A percentile compares a stretch with the other conserved stretches of the same genome.
phyloP scores from a whole-genome alignment of 1,140 invertebrate species.

The Drosophila sturtevanti region DNA sequence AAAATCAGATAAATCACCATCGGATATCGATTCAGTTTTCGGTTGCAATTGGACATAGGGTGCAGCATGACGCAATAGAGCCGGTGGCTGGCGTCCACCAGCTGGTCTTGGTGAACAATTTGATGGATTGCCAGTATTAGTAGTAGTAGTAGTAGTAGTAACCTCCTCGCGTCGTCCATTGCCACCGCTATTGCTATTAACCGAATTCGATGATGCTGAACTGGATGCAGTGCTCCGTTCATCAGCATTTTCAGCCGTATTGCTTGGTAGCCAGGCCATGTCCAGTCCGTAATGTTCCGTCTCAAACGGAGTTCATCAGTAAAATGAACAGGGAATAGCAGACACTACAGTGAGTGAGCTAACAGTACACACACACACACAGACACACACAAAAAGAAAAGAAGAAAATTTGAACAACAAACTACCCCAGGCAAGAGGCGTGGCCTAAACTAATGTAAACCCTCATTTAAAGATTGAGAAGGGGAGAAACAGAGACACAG shows the following conservation, averaged over 20 bases:
- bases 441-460: slow-evolving; percentile 12
- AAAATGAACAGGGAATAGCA: slow-evolving; percentile 41
- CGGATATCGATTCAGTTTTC: slow-evolving; percentile 77
- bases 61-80: slow-evolving; percentile 60
- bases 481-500: background rate
- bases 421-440: slow-evolving; percentile 23
- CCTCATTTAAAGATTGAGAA: background rate
- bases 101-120: slow-evolving; percentile 27
- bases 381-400: too few species aligned
- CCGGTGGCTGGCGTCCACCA: slow-evolving; percentile 45
- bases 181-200: slow-evolving; percentile 6
- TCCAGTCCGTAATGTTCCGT: slow-evolving; percentile 8
- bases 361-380: background rate
- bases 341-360: background rate
- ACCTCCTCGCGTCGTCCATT: slow-evolving; percentile 18
- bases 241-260: slow-evolving; percentile 61
- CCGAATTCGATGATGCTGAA: slow-evolving; percentile 29
- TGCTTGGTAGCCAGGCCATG: slow-evolving; percentile 73
- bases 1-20: slow-evolving; percentile 77
- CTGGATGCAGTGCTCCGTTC: slow-evolving; percentile 61
- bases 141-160: background rate
- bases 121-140: too few species aligned
- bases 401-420: too few species aligned
- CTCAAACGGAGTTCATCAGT: background rate
- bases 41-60: slow-evolving; percentile 57